Conservation (phyloP, 2,113 vertebrate species). For the Columbina picui region DNA sequence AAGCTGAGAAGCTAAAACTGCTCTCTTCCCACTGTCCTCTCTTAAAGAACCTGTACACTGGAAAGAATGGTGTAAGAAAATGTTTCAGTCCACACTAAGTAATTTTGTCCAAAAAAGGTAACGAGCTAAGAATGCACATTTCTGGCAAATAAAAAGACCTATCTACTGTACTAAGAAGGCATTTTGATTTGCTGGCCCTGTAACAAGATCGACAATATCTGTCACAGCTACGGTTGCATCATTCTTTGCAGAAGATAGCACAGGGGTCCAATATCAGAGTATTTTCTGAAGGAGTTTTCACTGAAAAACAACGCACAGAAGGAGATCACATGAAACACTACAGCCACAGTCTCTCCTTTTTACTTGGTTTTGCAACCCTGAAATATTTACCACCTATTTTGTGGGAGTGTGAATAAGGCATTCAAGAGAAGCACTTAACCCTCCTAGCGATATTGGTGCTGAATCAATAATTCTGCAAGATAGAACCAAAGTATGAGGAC, state of each 20-base stretch:
- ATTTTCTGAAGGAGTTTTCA: not conserved
- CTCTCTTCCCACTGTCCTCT: not conserved
- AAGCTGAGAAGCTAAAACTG: not conserved
- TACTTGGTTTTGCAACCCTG: not conserved
- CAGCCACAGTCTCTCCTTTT: not conserved
- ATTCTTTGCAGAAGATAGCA: not conserved
- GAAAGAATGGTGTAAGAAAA: not conserved
- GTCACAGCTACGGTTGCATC: fast-evolving
- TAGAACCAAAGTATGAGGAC: not conserved
- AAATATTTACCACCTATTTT: not conserved
- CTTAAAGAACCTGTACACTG: not conserved
- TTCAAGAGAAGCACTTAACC: not conserved
- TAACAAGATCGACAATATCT: not conserved
- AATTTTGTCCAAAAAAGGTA: not conserved
- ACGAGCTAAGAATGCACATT: not conserved
- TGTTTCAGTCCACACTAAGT: fast-evolving
- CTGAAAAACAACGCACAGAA: not conserved
- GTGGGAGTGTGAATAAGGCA: not conserved
- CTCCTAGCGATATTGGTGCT: too few relatives aligned
- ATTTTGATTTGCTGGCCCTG: not conserved
- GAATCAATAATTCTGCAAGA: not conserved
- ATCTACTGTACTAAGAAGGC: not conserved
- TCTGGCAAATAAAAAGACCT: not conserved
- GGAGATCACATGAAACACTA: not conserved
- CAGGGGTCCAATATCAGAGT: not conserved